A percentile compares a stretch with the other conserved stretches of the same genome.
Conservation (phyloP, 2,888 invertebrate genomes). For the Orchesella flavescens region DNA sequence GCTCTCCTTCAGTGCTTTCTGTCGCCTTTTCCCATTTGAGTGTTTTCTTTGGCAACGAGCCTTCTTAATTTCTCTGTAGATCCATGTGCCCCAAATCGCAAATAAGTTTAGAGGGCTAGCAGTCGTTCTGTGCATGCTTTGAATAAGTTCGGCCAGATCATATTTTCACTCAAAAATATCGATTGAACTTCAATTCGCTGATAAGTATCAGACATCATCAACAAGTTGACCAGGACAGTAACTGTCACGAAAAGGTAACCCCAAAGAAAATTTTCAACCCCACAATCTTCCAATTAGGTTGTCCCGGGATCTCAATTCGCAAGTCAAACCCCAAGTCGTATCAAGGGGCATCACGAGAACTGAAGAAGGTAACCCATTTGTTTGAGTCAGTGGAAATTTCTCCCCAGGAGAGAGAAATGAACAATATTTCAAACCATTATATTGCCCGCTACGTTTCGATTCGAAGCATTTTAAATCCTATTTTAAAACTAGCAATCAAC, state of each 20-base stretch:
- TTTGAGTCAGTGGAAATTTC: constrained; percentile 68
- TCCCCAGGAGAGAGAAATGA: constrained; percentile 39
- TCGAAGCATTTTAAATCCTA: no score
- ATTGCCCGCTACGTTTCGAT: no score
- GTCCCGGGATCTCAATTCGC: constrained; percentile 76
- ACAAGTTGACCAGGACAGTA: constrained; percentile 97
- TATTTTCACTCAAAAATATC: constrained; percentile 99
- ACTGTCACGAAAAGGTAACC: constrained; percentile 98
- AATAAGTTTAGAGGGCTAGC: constrained; percentile 98
- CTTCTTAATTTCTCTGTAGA: constrained; percentile 84
- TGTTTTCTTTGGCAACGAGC: constrained; percentile 73
- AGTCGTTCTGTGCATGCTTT: constrained; percentile 97
- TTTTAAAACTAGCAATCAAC: no score
- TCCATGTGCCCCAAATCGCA: constrained; percentile 92
- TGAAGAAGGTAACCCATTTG: constrained; percentile 72
- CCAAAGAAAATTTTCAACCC: constrained; percentile 95
- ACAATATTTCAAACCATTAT: no score
- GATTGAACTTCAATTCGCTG: constrained; percentile 99
- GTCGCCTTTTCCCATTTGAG: constrained; percentile 65
- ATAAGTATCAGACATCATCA: constrained; percentile 99
- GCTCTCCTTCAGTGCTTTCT: constrained; percentile 48
- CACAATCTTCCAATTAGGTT: constrained; percentile 84
- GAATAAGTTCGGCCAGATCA: constrained; percentile 96
- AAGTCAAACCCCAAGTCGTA: constrained; percentile 90
- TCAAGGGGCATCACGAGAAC: constrained; percentile 90